Evolutionary conservation across 2,888 invertebrate genomes (phyloP), one percentile per base, ranked within the genome.

Genomic region (Lasioglossum figueresi): DNA sequence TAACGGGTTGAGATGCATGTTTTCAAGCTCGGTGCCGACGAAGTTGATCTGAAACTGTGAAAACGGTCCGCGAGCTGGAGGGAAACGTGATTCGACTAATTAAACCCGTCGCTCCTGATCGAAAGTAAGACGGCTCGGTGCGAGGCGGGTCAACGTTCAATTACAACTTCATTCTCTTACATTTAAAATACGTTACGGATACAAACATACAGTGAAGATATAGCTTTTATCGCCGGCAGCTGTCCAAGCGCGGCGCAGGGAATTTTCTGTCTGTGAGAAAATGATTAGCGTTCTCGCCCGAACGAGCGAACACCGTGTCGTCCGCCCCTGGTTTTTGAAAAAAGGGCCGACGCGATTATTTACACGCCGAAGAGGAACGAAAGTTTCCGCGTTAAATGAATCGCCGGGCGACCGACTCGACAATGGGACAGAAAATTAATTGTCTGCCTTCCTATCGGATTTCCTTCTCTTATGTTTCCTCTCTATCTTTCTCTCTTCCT

Each of bases 181-280:
- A 80, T 75, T 80, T 80, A 80, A 85, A 78, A 84, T 76, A 84
- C 48, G 63, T 80, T 85, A 85, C 78, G 48, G 48, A 85, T 85
- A 85, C 80, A 81, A 84, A 85, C 85, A 79, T 79, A 85, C 79
- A 84, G 70, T 66, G 84, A 84, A 70, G 76, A 80, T 85, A 85
- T 43, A 76, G 23, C 27, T 56, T 34, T 80, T 74, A 68, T 70
- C 19, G 31, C 59, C 70, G 70, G 37, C 40, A 40, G 70, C 37
- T 70, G 70, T 37, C 40, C 70, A 37, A 70, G 70, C 37, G n/a
- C 66, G 66, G 66, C 66, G 12, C n/a, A 37, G 34, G 66, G 10
- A 23, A 66, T 66, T 66, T 34, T 66, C 48, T 16, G 8, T 14
- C n/a, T n/a, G 56, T 27, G 63, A 48, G 23, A 27, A 59, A 68